A percentile compares a stretch with the other conserved stretches of the same genome.
phyloP scores from a whole-genome alignment of 1,140 invertebrate genomes.

The Macrosteles quadrilineatus region DNA sequence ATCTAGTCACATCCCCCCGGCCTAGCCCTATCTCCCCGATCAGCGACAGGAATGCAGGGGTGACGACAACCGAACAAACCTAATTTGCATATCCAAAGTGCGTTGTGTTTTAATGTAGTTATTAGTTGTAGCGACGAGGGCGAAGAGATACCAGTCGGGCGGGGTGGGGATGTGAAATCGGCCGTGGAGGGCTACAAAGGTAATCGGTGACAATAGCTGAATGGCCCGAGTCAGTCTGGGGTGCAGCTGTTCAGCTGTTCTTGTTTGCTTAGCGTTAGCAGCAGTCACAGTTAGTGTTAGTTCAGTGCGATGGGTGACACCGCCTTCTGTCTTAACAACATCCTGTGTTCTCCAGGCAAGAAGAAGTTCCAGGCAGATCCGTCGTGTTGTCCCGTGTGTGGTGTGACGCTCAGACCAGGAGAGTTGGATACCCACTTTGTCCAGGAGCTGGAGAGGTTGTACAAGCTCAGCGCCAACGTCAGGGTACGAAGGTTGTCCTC shows the following conservation, averaged over 20 bases:
- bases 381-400: slow-evolving; percentile 77
- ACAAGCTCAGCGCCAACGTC: slow-evolving; percentile 59
- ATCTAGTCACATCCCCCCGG: no score
- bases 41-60: no score
- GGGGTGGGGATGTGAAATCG: slow-evolving; percentile 6
- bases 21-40: no score
- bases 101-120: no score
- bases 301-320: neutral
- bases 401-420: slow-evolving; percentile 68
- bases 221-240: neutral
- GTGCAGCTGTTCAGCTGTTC: neutral
- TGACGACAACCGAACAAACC: no score
- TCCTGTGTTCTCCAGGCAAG: neutral
- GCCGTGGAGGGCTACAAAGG: slow-evolving; percentile 8
- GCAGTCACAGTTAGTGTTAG: neutral
- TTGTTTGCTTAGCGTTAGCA: slow-evolving; percentile 4
- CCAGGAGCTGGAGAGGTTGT: slow-evolving; percentile 73
- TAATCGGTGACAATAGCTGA: slow-evolving; percentile 6
- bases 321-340: slow-evolving; percentile 7
- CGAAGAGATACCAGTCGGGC: neutral
- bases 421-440: slow-evolving; percentile 76
- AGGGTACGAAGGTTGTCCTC: slow-evolving; percentile 46
- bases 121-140: neutral
- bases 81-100: no score
- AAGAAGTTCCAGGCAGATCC: slow-evolving; percentile 52